These are phyloP conservation scores for Polydesmus complanatus DNA, from an alignment of 2,888 invertebrate genomes.

Conservation along the genomic window DNA sequence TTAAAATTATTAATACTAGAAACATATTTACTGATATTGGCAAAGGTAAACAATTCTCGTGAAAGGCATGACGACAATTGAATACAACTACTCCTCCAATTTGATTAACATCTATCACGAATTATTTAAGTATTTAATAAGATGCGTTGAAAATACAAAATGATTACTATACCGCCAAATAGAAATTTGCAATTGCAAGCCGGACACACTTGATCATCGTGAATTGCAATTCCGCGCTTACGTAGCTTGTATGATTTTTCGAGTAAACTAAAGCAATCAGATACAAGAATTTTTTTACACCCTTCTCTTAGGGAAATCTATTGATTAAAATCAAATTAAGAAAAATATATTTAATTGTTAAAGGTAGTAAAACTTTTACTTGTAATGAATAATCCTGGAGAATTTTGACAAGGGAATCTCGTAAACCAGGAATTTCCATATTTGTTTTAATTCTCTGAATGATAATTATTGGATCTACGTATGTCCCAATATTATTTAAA, in stretches of 20 bases:
- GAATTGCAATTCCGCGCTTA: conserved; percentile 57
- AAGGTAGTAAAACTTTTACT: conserved; percentile 34
- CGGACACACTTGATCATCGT: conserved; percentile 59
- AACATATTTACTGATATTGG: conserved; percentile 25
- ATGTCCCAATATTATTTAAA: conserved; percentile 59
- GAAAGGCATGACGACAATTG: conserved; percentile 79
- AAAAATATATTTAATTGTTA: not conserved
- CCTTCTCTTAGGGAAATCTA: conserved; percentile 76
- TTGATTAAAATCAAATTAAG: not conserved
- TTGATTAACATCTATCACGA: conserved; percentile 44
- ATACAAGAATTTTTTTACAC: conserved; percentile 74
- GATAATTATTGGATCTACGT: conserved; percentile 77
- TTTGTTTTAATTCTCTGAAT: conserved; percentile 71
- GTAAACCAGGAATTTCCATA: conserved; percentile 74
- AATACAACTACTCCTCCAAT: conserved; percentile 63
- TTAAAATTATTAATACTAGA: not conserved
- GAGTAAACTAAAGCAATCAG: conserved; percentile 77
- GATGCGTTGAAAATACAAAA: conserved; percentile 7
- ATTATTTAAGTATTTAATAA: not conserved
- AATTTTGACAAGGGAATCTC: conserved; percentile 84
- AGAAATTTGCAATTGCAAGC: conserved; percentile 63
- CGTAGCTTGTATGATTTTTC: conserved; percentile 63
- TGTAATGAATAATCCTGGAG: conserved; percentile 88
- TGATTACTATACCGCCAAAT: conserved; percentile 52
- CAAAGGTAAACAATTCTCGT: conserved; percentile 60